Evolutionary conservation across 92 coral and sea anemone genomes (phyloP).

Genomic region (Palythoa caribaeorum): DNA sequence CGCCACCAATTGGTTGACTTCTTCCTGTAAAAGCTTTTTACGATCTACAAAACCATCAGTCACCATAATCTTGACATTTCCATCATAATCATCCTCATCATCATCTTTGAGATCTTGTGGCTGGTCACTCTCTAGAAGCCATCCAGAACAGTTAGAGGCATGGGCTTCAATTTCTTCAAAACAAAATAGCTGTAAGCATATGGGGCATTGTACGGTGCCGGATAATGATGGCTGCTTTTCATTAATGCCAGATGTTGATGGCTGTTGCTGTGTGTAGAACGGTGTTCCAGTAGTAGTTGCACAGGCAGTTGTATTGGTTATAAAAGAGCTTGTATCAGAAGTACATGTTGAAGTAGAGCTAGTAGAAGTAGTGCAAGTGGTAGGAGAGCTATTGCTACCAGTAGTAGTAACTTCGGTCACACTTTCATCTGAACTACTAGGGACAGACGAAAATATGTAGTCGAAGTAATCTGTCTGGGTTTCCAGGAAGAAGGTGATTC

Average conservation of each 20-base stretch:
- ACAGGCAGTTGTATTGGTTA: not conserved
- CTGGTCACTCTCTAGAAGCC: constrained; percentile 68
- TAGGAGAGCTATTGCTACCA: not conserved
- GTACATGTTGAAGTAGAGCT: constrained; percentile 15
- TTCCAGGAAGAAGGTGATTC: constrained; percentile 2
- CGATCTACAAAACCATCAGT: constrained; percentile 34
- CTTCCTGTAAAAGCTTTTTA: constrained; percentile 48
- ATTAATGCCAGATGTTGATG: constrained; percentile 22
- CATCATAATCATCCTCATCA: constrained; percentile 14
- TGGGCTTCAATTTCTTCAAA: constrained; percentile 71
- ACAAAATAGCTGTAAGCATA: constrained; percentile 19
- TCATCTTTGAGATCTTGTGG: constrained; percentile 48
- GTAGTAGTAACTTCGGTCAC: constrained; percentile 16
- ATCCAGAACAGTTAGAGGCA: constrained; percentile 75
- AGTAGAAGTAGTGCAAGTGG: constrained; percentile 24
- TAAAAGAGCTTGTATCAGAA: constrained; percentile 13
- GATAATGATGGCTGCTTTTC: constrained; percentile 4
- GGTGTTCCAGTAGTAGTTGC: constrained; percentile 10
- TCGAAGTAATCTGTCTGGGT: not conserved
- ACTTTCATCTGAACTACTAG: constrained; percentile 14
- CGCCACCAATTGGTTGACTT: constrained; percentile 42
- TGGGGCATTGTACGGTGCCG: constrained; percentile 19
- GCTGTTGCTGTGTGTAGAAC: constrained; percentile 22
- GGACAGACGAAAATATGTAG: not conserved
- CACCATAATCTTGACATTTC: constrained; percentile 28